Conservation (phyloP, 2,888 invertebrate species). For the Acanthopleura granulata region DNA sequence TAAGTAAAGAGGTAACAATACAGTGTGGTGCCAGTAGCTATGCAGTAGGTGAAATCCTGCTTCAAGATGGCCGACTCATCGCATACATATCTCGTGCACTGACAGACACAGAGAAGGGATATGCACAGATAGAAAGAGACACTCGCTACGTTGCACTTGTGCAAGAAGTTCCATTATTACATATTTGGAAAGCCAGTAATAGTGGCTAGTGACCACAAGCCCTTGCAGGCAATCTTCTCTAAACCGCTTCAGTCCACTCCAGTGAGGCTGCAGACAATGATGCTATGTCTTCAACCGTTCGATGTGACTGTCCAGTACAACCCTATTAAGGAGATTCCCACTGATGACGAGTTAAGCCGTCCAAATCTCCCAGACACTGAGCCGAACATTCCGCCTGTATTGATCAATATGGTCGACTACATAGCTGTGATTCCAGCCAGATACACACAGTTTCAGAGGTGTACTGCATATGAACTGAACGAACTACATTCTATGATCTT, state of each 20-base stretch:
- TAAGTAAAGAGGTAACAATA: conserved; percentile 19
- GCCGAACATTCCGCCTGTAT: not conserved
- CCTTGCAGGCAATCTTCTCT: conserved; percentile 27
- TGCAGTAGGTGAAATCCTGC: conserved; percentile 36
- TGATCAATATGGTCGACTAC: not conserved
- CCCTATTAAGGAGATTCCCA: conserved; percentile 25
- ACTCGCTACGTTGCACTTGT: conserved; percentile 29
- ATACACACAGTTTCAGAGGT: not conserved
- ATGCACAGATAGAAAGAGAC: not conserved
- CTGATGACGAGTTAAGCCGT: conserved; percentile 24
- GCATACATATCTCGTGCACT: not conserved
- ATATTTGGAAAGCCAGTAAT: conserved; percentile 30
- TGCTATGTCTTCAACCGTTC: conserved; percentile 29
- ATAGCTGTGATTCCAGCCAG: not conserved
- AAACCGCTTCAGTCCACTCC: conserved; percentile 21
- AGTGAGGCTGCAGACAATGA: conserved; percentile 25
- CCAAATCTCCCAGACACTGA: too few relatives aligned
- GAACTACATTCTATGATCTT: not conserved
- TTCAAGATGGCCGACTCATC: conserved; percentile 32
- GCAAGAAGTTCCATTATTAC: conserved; percentile 31
- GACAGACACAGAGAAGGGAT: not conserved
- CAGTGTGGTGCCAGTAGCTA: conserved; percentile 36
- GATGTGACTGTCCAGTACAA: conserved; percentile 26
- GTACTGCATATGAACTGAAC: not conserved
- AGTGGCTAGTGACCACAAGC: conserved; percentile 23